Base-by-base conservation (phyloP, 2,113 vertebrate genomes). In the Lepus europaeus region DNA sequence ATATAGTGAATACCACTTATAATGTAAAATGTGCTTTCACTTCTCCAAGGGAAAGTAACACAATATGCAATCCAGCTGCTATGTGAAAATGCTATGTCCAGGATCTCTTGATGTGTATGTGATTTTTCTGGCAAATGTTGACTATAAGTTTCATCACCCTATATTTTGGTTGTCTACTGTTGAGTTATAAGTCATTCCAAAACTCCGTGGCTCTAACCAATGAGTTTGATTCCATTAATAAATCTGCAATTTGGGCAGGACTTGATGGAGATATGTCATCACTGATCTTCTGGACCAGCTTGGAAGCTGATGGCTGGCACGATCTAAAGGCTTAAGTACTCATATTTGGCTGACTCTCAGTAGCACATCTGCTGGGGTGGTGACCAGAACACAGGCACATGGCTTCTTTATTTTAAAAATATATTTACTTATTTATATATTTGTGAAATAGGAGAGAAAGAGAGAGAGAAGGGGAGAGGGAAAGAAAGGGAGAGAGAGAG, bases 1-100 rank as follows among this genome's bases (percentile, higher is more conserved):
- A 78, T 64, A 82, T 13, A 82, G 63, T 39, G 64, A 93, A 70
- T 82, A 8, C 53, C 76, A 81, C 23, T 63, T 69, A 56, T 33
- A 87, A 76, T 14, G 66, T 61, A 93, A 87, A 87, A 39, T 23
- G 63, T 45, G 51, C 20, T 87, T 78, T 72, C 1, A 51, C 45
- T 73, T 93, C 25, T 29, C 73, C 39, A 79, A 27, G 82, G 36
- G 39, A 29, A 36, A 1, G 87, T 23, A 70, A 76, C 33, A 76
- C 56, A 83, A 91, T 70, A 95, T 72, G 63, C 78, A 93, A 87
- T 93, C 25, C 56, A 39, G 56, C 64, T 36, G 68, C 77, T 83
- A 49, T 6, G 45, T 2, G 77, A 87, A 87, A 83, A 76, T 53
- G 5, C 20, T 45, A 73, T 36, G 51, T 33, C 45, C 56, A 61